Evolutionary conservation across 2,113 vertebrate species (phyloP).

Genomic region (Zosterops pallidus): DNA sequence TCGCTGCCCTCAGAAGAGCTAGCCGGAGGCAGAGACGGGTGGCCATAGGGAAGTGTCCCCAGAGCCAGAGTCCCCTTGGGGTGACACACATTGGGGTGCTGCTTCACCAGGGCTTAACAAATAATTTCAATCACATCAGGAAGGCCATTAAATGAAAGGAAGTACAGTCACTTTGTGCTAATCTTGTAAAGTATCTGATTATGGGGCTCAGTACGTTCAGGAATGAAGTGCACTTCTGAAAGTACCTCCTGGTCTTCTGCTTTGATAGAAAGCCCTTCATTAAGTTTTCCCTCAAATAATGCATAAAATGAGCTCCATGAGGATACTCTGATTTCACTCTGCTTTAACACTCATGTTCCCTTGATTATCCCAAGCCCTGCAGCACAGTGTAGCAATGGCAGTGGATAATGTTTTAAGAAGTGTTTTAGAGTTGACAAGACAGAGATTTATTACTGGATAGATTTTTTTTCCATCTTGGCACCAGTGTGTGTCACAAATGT

Average conservation of each 20-base stretch:
- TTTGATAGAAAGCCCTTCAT: background rate
- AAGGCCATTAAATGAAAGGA: background rate
- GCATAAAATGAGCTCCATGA: background rate
- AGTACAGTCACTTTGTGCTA: background rate
- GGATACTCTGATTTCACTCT: background rate
- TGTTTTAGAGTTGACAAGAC: background rate
- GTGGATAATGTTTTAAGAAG: background rate
- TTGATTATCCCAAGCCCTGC: fast-evolving
- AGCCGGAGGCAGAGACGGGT: too few species aligned
- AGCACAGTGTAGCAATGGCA: background rate
- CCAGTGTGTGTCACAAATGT: background rate
- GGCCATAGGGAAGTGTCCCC: fast-evolving
- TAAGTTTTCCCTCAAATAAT: background rate
- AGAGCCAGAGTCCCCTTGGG: background rate
- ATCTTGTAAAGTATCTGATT: background rate
- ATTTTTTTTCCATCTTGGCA: background rate
- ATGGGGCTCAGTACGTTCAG: background rate
- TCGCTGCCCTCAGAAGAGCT: too few species aligned
- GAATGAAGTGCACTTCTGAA: background rate
- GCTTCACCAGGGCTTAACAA: background rate
- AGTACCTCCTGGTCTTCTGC: background rate
- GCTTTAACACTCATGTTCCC: background rate
- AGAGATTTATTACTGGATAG: background rate
- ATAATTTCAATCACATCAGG: background rate
- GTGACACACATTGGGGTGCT: background rate